Evolutionary conservation across 1,140 invertebrate genomes (phyloP).

Genomic region (Coboldia fuscipes): DNA sequence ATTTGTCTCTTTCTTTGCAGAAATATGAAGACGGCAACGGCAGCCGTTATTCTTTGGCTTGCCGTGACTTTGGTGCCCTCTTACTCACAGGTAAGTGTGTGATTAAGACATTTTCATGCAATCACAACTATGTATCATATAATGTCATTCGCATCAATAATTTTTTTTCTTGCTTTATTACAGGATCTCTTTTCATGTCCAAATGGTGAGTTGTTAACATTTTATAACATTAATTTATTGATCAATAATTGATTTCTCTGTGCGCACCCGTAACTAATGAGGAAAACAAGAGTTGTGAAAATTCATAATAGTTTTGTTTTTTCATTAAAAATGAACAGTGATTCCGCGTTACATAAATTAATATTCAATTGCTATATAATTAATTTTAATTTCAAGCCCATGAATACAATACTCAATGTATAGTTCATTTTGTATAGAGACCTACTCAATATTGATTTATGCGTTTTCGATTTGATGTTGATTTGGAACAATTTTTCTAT

Average conservation of each 20-base stretch:
- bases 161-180: background rate
- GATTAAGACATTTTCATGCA: background rate
- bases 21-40: slow-evolving; percentile 6
- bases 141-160: background rate
- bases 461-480: too few relatives aligned
- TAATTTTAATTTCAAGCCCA: too few relatives aligned
- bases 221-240: background rate
- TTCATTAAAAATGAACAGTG: background rate
- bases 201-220: slow-evolving; percentile 8
- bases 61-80: slow-evolving; percentile 3
- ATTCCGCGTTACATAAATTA: too few relatives aligned
- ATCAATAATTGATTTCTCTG: too few relatives aligned
- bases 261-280: slow-evolving; percentile 12
- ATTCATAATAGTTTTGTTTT: slow-evolving; percentile 4
- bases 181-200: slow-evolving; percentile 8
- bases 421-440: too few relatives aligned
- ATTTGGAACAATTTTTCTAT: too few relatives aligned
- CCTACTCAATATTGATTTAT: too few relatives aligned
- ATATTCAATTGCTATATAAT: too few relatives aligned
- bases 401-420: too few relatives aligned
- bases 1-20: background rate
- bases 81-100: slow-evolving; percentile 2
- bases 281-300: slow-evolving; percentile 9
- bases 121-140: background rate
- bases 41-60: slow-evolving; percentile 8